Percentiles rank a stretch among this genome's conserved stretches.
Evolutionary conservation across 1,140 invertebrate species (phyloP).

Genomic region (Apolygus lucorum): DNA sequence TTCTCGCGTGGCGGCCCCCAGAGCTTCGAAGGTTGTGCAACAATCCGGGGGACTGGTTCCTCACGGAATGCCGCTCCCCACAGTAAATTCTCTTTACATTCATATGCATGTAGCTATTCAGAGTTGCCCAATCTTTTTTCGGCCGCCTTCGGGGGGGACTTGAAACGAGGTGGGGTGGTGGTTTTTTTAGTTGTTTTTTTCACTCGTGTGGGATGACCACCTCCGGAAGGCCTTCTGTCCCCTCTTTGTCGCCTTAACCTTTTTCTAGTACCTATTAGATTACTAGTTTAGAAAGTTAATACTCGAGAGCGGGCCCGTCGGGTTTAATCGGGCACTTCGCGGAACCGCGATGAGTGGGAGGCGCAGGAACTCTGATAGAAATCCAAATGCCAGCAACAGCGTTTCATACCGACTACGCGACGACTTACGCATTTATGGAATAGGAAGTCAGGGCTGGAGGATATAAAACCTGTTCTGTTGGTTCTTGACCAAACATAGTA

Average conservation of each 20-base stretch:
- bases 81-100: constrained; percentile 19
- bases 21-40: background rate
- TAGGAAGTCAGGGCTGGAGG: too few relatives aligned
- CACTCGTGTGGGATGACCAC: background rate
- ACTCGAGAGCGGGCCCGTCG: background rate
- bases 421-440: too few relatives aligned
- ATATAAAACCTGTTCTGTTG: too few relatives aligned
- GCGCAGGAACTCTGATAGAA: too few relatives aligned
- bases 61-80: constrained; percentile 16
- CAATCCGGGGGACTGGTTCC: background rate
- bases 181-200: too few relatives aligned
- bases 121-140: constrained; percentile 15
- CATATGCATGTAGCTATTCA: constrained; percentile 19
- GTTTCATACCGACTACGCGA: too few relatives aligned
- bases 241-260: background rate
- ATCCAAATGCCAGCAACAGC: too few relatives aligned
- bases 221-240: background rate
- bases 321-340: background rate
- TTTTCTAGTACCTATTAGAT: constrained; percentile 2
- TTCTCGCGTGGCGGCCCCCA: background rate
- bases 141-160: background rate
- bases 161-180: background rate
- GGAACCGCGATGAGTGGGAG: background rate
- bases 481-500: too few relatives aligned
- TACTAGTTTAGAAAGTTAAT: background rate